A percentile compares a stretch with the other conserved stretches of the same genome.
Evolutionary conservation across 1,140 invertebrate species (phyloP).

Genomic region (Battus philenor): DNA sequence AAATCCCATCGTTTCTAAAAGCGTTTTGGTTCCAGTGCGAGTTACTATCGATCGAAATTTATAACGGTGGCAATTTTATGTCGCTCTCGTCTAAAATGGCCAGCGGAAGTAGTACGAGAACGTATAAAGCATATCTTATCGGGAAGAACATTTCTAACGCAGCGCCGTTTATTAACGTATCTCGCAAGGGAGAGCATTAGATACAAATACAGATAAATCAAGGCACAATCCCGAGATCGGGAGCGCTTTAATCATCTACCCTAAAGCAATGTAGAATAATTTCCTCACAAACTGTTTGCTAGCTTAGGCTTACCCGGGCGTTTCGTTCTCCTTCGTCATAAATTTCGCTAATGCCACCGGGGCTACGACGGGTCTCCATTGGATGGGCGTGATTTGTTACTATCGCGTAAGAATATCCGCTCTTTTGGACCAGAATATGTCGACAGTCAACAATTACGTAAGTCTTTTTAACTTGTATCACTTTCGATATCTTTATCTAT

Average conservation of each 20-base stretch:
- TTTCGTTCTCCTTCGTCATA: conserved; percentile 20
- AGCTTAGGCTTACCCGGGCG: conserved; percentile 7
- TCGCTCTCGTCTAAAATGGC: no score
- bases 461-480: no score
- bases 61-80: no score
- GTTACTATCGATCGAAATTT: no score
- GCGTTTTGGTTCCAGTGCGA: no score
- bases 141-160: no score
- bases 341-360: conserved; percentile 22
- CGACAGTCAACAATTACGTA: no score
- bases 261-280: conserved; percentile 9
- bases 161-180: background rate
- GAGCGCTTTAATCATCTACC: conserved; percentile 5
- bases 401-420: conserved; percentile 1
- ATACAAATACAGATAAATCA: conserved; percentile 7
- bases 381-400: conserved; percentile 21
- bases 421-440: no score
- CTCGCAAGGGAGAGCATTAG: background rate
- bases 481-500: no score
- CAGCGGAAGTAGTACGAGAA: no score
- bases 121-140: no score
- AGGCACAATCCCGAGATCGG: conserved; percentile 2
- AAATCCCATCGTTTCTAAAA: no score
- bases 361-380: conserved; percentile 9
- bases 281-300: conserved; percentile 11